Evolutionary conservation across 2,113 vertebrate species (phyloP).

Genomic region (Lucifuga dentata): DNA sequence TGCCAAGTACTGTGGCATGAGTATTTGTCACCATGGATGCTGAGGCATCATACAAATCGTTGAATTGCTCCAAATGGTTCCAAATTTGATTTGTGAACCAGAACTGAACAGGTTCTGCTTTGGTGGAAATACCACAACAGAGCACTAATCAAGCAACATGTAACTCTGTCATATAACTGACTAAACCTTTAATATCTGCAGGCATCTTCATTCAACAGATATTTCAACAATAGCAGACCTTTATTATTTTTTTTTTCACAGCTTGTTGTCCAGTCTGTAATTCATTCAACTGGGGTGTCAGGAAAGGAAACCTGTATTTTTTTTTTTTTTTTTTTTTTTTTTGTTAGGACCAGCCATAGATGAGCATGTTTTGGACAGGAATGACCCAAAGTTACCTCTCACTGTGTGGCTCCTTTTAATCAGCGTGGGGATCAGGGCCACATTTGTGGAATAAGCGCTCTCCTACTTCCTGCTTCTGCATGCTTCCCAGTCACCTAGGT

Average conservation of each 20-base stretch:
- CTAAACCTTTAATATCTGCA: not conserved
- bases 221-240: not conserved
- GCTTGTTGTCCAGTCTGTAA: conserved; percentile 1
- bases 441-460: conserved; percentile 75
- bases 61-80: too few relatives aligned
- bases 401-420: conserved; percentile 70
- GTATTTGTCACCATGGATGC: too few relatives aligned
- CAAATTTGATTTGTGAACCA: too few relatives aligned
- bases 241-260: not conserved
- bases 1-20: too few relatives aligned
- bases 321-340: too few relatives aligned
- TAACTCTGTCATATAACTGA: too few relatives aligned
- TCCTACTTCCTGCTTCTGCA: conserved; percentile 85
- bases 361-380: conserved; percentile 40
- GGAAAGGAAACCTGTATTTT: not conserved
- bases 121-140: too few relatives aligned
- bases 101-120: too few relatives aligned
- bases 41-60: too few relatives aligned
- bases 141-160: too few relatives aligned
- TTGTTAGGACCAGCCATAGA: conserved; percentile 16
- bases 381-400: conserved; percentile 77
- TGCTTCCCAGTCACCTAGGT: conserved; percentile 89
- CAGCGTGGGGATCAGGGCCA: conserved; percentile 78
- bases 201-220: not conserved
- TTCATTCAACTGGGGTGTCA: not conserved